These are phyloP conservation scores for Aldabrachelys gigantea DNA, from an alignment of 2,113 vertebrate genomes.

Conservation along the genomic window DNA sequence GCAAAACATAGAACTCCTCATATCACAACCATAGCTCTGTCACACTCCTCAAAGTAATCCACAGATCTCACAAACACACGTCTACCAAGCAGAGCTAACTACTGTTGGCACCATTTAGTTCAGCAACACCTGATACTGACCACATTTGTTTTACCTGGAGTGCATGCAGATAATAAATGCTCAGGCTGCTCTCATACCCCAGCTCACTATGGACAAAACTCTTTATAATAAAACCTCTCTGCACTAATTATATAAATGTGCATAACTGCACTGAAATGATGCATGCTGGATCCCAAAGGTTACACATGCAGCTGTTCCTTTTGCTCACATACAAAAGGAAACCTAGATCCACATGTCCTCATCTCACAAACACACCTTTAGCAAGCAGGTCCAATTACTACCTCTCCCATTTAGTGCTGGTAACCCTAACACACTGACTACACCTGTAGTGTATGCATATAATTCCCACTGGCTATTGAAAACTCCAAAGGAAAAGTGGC, in stretches of 20 bases:
- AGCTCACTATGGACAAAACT: neutral
- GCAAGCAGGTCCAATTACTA: neutral
- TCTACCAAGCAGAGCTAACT: neutral
- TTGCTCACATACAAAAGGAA: neutral
- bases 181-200: neutral
- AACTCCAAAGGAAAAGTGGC: neutral
- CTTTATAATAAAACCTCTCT: neutral
- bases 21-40: neutral
- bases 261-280: neutral
- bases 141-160: neutral
- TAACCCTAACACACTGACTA: neutral
- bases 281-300: neutral
- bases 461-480: neutral
- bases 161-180: neutral
- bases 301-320: neutral
- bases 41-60: neutral
- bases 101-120: neutral
- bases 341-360: neutral
- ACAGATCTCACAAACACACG: neutral
- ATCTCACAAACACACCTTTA: neutral
- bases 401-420: neutral
- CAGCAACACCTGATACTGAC: neutral
- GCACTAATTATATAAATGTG: neutral
- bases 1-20: neutral
- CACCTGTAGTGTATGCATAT: neutral